Evolutionary conservation across 2,113 vertebrate species (phyloP).

Genomic region (Cavia porcellus): DNA sequence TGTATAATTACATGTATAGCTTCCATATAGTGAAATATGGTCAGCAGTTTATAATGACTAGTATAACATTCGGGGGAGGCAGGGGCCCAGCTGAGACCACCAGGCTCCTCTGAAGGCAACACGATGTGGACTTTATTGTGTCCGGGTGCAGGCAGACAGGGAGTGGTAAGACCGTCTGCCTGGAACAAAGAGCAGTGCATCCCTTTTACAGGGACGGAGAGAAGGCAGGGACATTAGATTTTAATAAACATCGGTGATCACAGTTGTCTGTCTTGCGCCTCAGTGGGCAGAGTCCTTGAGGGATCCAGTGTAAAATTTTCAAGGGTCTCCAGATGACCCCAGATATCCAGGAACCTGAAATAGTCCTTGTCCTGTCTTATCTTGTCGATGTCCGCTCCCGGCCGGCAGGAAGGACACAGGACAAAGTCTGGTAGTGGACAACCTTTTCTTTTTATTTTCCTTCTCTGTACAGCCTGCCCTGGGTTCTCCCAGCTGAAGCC

Average conservation of each 20-base stretch:
- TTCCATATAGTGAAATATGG: not conserved
- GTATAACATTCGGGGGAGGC: not conserved
- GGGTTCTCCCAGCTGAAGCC: too few species aligned
- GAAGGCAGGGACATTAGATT: not conserved
- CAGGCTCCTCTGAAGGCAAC: not conserved
- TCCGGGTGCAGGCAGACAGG: not conserved
- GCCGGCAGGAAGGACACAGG: too few species aligned
- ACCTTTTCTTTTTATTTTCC: too few species aligned
- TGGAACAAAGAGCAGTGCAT: not conserved
- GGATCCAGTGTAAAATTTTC: not conserved
- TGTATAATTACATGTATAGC: not conserved
- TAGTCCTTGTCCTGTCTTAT: not conserved
- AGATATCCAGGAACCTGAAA: not conserved
- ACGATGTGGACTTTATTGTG: not conserved
- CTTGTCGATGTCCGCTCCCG: too few species aligned
- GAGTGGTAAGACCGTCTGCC: not conserved
- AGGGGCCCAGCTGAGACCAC: not conserved
- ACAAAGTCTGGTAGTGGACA: too few species aligned
- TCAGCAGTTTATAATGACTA: not conserved
- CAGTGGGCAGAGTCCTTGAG: not conserved
- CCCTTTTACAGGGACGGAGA: not conserved
- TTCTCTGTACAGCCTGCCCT: too few species aligned
- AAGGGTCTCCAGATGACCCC: not conserved
- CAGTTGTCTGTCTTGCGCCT: not conserved
- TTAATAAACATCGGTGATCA: not conserved